Evolutionary conservation across 2,888 invertebrate genomes (phyloP).

Genomic region (Drosophila quinaria): DNA sequence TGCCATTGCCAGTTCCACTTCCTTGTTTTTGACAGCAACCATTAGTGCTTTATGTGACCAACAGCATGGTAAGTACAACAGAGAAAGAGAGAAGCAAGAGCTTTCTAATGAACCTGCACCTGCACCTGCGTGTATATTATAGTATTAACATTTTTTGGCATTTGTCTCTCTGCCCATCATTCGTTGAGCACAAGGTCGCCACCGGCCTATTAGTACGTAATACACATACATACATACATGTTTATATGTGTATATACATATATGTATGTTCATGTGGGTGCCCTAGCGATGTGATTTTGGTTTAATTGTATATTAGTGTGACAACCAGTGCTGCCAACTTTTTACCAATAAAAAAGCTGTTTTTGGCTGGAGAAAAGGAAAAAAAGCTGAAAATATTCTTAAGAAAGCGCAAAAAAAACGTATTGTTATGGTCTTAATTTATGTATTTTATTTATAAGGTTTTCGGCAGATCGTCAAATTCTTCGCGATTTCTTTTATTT

Average conservation of each 20-base stretch:
- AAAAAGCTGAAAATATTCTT: no score
- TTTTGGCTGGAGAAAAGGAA: no score
- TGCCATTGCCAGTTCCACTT: slow-evolving; percentile 39
- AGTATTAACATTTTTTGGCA: slow-evolving; percentile 32
- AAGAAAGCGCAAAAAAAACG: no score
- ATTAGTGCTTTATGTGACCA: slow-evolving; percentile 41
- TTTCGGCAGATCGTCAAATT: no score
- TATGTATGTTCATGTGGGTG: slow-evolving; percentile 30
- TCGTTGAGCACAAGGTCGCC: slow-evolving; percentile 47
- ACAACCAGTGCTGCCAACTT: no score
- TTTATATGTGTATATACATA: neutral
- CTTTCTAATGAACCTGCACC: slow-evolving; percentile 46
- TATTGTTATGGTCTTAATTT: no score
- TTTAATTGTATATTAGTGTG: slow-evolving; percentile 46
- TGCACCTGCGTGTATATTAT: slow-evolving; percentile 40
- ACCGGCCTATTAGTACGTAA: slow-evolving; percentile 40
- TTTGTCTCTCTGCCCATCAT: slow-evolving; percentile 47
- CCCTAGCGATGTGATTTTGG: slow-evolving; percentile 41
- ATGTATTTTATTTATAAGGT: no score
- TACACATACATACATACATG: slow-evolving; percentile 3
- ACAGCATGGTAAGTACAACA: slow-evolving; percentile 53
- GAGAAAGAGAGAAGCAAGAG: slow-evolving; percentile 19
- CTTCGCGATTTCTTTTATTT: no score
- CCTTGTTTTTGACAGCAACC: slow-evolving; percentile 42
- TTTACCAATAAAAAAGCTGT: no score